A percentile compares a stretch with the other conserved stretches of the same genome.
Conservation (phyloP, 2,888 invertebrate genomes). For the Andrena dorsata region DNA sequence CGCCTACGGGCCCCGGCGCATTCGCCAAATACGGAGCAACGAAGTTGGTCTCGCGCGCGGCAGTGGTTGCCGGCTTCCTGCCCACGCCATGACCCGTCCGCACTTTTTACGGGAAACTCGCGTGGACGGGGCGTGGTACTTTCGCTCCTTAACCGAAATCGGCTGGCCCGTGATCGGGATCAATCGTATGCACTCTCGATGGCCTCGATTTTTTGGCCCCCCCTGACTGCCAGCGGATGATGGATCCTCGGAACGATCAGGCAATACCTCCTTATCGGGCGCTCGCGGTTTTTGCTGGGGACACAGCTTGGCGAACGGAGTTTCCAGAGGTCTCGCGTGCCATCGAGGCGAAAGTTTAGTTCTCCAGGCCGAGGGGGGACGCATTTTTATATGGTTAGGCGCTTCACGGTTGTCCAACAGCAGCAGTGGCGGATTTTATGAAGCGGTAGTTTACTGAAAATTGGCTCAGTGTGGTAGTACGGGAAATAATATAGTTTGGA, state of each 20-base stretch:
- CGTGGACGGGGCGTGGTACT: slow-evolving; percentile 65
- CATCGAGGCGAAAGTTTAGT: neutral
- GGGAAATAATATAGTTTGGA: no score
- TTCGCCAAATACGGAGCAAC: slow-evolving; percentile 82
- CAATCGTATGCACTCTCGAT: slow-evolving; percentile 21
- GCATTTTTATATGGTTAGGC: neutral
- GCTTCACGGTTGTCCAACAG: neutral
- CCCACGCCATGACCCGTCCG: slow-evolving; percentile 78
- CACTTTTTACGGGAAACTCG: slow-evolving; percentile 74
- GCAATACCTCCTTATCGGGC: neutral
- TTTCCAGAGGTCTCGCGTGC: neutral
- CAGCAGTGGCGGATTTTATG: no score
- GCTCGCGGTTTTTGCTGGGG: neutral
- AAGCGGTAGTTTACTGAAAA: no score
- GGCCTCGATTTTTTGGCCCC: slow-evolving; percentile 23
- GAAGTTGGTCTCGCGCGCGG: slow-evolving; percentile 61
- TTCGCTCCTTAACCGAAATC: slow-evolving; percentile 69
- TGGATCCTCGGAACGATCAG: neutral
- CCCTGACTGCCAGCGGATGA: neutral
- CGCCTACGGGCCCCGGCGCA: slow-evolving; percentile 80
- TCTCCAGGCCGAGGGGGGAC: neutral
- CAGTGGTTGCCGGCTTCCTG: slow-evolving; percentile 58
- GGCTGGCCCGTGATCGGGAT: slow-evolving; percentile 29
- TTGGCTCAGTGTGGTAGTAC: no score
- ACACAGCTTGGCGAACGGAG: neutral